Evolutionary conservation across 2,113 vertebrate species (phyloP), one percentile per base, ranked within the genome.

Genomic region (Scytalopus superciliaris): DNA sequence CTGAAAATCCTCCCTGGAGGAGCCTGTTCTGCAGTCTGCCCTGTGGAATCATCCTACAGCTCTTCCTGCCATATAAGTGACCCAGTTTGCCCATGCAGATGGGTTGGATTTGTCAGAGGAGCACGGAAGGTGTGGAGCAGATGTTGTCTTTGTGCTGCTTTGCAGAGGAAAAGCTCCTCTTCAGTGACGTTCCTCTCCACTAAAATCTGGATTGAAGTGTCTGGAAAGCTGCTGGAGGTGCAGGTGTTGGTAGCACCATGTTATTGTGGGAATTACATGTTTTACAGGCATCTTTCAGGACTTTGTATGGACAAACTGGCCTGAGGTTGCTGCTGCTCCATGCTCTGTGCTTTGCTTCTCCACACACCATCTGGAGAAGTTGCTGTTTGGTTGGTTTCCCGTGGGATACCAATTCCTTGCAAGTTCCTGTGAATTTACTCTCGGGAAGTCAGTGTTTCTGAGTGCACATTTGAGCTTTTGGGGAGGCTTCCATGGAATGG

Each of bases 21-120:
- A 80, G 55, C 30, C 37, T 49, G 69, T 74, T 92, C 56, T 42
- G 59, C 82, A 67, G 42, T 42, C 44, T 52, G 75, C 83, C 84
- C 91, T 75, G 79, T 80, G 81, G 87, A 85, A 53, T 83, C 63
- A 25, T 90, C 91, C 93, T 33, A 1, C 63, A 4, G 73, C 75
- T 85, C 76, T 80, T 94, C 70, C 85, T 88, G 77, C n/a, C 3
- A 7, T 30, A 2, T 9, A 40, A 79, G 72, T 89, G 87, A 91
- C 81, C 84, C 78, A 76, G 49, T 95, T 96, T 95, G 73, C 93
- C 91, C 63, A 76, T 19, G 14, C 91, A 82, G 62, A 75, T 89
- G 82, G 93, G 74, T 56, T 73, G 91, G 84, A 55, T 94, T 94
- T 96, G 81, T 77, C 44, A 39, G 77, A 53, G 69, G 45, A 91